Base-by-base conservation (phyloP, 2,113 vertebrate species). In the Pteropus alecto region DNA sequence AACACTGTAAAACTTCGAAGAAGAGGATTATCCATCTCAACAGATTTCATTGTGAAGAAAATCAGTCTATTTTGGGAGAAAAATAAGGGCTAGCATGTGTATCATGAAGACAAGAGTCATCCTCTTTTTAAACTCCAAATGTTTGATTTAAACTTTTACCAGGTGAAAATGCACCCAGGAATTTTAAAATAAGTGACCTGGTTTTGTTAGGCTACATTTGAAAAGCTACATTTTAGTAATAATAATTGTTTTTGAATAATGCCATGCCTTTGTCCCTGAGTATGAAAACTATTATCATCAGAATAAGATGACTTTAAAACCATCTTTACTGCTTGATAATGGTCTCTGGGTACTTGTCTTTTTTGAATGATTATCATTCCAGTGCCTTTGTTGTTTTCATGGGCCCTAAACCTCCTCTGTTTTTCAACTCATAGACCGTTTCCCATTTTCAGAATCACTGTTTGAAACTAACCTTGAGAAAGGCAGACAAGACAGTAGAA, bases 401-500 rank as follows among this genome's bases (percentile, higher is more conserved):
- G 13, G 21, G 70, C 26, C 24, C 16, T 67, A 82, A 88, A 22
- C 21, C 22, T 35, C 28, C 15, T 82, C 51, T 35, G 8, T 28
- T 56, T 95, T 91, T 92, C 7, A 63, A 35, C 5, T 15, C 10
- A 60, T 14, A 56, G 16, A 46, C 16, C 7, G 63, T 81, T 95
- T 90, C 7, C 5, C 56, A 24, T 48, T 87, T 85, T 87, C 35
- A 88, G 41, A 89, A 93, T 11, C 21, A 60, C 21, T 58, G 7
- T 95, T 71, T 78, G 48, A 95, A 90, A 88, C 35, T n/a, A 87
- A 38, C 8, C 58, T 95, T 81, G 73, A 93, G 16, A 88, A 94
- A 89, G 26, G 7, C 38, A 86, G 51, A 82, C 6, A 35, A 73
- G n/a, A 73, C 15, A 35, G 61, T 6, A 73, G 73, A 41, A 67